A percentile compares a stretch with the other conserved stretches of the same genome.
Evolutionary conservation across 2,888 invertebrate genomes (phyloP).

Genomic region (Nasonia oneida): DNA sequence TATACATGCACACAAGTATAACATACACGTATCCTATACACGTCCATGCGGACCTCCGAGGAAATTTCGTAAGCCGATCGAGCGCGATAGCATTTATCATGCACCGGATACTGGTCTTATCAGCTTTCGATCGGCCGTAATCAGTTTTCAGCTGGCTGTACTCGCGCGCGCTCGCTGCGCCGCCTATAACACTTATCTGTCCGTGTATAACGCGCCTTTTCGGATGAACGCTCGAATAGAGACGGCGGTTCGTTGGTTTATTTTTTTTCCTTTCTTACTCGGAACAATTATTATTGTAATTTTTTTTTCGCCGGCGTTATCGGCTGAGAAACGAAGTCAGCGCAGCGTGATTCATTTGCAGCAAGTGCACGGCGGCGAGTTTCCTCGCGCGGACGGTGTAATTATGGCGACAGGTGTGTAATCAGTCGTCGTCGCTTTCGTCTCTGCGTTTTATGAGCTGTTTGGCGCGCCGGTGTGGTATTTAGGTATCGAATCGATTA

Average conservation of each 20-base stretch:
- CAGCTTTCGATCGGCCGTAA: conserved; percentile 47
- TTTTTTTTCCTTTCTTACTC: background rate
- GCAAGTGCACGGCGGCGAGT: background rate
- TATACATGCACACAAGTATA: background rate
- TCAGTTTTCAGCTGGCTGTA: conserved; percentile 31
- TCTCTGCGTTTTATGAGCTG: background rate
- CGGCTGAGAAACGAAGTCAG: background rate
- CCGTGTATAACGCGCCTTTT: background rate
- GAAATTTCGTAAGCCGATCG: conserved; percentile 41
- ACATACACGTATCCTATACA: background rate
- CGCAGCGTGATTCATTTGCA: background rate
- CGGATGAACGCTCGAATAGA: background rate
- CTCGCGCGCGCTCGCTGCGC: background rate
- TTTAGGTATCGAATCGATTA: background rate
- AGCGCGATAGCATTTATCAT: conserved; percentile 41
- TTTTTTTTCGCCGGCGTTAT: background rate
- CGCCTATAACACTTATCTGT: background rate
- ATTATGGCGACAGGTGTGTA: conserved; percentile 17
- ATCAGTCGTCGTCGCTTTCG: conserved; percentile 6
- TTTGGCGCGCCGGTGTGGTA: background rate
- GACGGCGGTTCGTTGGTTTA: background rate
- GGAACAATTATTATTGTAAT: background rate
- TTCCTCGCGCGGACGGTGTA: conserved; percentile 18
- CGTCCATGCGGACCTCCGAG: background rate
- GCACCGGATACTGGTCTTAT: conserved; percentile 36